Percentiles rank a stretch among this genome's conserved stretches.
Conservation (phyloP, 2,888 invertebrate species). For the Pyrrhosoma nymphula region DNA sequence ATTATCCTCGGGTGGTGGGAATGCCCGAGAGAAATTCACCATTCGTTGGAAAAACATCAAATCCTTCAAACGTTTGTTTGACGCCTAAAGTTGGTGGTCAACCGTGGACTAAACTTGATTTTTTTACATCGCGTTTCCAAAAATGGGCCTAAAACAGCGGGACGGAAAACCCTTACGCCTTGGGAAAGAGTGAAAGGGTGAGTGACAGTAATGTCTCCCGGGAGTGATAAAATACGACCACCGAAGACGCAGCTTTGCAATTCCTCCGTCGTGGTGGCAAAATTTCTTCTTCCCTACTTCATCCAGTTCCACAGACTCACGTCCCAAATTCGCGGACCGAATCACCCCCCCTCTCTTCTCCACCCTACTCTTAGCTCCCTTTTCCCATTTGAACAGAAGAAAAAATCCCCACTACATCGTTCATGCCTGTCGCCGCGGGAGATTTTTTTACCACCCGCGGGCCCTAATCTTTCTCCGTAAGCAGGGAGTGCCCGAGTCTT, state of each 20-base stretch:
- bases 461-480: slow-evolving; percentile 7
- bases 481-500: not conserved
- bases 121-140: not conserved
- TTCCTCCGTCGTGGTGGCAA: not conserved
- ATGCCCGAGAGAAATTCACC: no score
- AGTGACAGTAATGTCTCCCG: not conserved
- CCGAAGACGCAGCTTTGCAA: not conserved
- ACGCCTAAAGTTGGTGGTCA: no score
- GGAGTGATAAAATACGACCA: not conserved
- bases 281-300: not conserved
- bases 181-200: not conserved
- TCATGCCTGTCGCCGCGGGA: not conserved
- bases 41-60: no score
- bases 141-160: not conserved
- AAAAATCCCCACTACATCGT: not conserved
- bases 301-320: not conserved
- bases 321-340: not conserved
- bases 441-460: not conserved
- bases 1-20: no score
- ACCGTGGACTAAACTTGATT: no score
- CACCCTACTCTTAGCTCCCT: no score
- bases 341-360: not conserved
- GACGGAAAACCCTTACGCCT: not conserved
- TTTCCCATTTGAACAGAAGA: not conserved
- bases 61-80: no score